Conservation (phyloP, 2,113 vertebrate genomes). For the Emydocephalus ijimae region DNA sequence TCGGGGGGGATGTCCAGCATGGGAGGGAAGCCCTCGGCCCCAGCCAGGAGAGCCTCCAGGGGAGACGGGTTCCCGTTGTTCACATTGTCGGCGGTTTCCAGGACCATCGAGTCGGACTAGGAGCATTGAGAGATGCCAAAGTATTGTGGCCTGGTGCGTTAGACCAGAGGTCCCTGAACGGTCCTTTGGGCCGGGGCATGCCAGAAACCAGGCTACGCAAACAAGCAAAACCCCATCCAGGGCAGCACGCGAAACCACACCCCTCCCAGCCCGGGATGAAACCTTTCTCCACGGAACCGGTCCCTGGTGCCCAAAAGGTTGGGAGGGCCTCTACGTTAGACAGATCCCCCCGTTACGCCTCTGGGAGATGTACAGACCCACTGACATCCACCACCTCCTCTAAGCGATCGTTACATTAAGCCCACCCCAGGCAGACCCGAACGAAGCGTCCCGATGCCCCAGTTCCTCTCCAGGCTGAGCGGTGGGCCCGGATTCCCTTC, state of each 20-base stretch:
- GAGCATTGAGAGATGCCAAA: conserved; percentile 16
- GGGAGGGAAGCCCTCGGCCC: conserved; percentile 94
- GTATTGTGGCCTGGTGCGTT: background rate
- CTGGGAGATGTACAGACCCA: background rate
- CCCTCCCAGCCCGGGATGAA: background rate
- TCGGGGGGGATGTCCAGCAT: conserved; percentile 99
- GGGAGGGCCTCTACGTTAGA: background rate
- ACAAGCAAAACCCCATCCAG: background rate
- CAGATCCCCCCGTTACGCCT: background rate
- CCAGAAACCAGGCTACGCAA: background rate
- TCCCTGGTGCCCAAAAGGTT: background rate
- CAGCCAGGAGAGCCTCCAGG: conserved; percentile 92
- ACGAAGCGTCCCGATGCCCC: background rate
- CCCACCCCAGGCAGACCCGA: background rate
- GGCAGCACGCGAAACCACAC: background rate
- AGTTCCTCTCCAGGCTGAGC: background rate
- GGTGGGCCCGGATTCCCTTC: accelerated
- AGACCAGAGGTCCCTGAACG: background rate
- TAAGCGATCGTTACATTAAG: background rate
- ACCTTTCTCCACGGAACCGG: background rate
- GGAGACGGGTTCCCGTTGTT: conserved; percentile 97
- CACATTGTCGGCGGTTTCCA: conserved; percentile 93
- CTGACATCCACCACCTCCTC: background rate
- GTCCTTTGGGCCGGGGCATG: background rate
- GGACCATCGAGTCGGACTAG: conserved; percentile 96